Evolutionary conservation across 2,797 vertebrate species (phyloP), one percentile per base, ranked within the genome.

Genomic region (Lycodopsis pacificus): DNA sequence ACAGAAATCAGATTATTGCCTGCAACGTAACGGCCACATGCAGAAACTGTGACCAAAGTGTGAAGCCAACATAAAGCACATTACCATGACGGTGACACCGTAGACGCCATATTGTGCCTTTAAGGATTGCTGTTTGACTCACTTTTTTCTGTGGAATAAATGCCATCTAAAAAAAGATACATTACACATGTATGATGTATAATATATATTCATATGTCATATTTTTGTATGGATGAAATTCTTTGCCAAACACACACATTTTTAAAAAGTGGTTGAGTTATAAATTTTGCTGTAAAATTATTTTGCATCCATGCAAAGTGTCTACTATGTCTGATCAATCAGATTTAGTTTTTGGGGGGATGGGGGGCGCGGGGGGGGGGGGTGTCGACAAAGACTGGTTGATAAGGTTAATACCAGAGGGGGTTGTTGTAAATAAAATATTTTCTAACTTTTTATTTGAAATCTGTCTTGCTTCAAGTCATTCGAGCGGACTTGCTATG

Each of bases 381-480:
- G 42, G 51, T 10, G 11, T 56, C n/a, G 61, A 66, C 58, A 75
- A 77, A 81, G 51, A 67, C 66, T n/a, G n/a, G 82, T 66, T 80
- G 64, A n/a, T n/a, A n/a, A n/a, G 63, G 83, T 88, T 66, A 62
- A 85, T 65, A 64, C 27, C 38, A 53, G 12, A 32, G 49, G 51
- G 44, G 38, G 73, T 76, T 78, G 57, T 65, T 94, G 93, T 95
- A 94, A 95, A 95, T 95, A 96, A 95, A 92, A 87, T 90, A 85
- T 93, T 93, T 94, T 94, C n/a, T 93, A 92, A 92, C 92, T 85
- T 91, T 86, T 89, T 84, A 87, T 76, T 74, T 71, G 57, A 86
- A 73, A 56, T 81, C 27, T 71, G 49, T 79, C 62, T 72, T 86
- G 34, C 30, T 66, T 71, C 2, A 79, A 48, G 72, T 46, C 30